Conservation (phyloP, 2,113 vertebrate species). For the Marmota flaviventris region DNA sequence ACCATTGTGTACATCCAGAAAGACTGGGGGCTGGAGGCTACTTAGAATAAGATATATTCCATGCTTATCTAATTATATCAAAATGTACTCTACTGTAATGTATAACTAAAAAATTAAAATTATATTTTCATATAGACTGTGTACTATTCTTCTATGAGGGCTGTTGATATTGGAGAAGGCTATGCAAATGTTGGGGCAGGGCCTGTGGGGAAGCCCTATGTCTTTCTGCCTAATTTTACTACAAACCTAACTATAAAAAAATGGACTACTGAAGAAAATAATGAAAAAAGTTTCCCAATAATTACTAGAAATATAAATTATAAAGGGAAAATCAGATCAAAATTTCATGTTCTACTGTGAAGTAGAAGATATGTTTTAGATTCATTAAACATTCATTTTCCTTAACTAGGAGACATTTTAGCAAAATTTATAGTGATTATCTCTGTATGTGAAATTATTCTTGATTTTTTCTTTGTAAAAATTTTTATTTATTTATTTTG, state of each 20-base stretch:
- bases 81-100: too few relatives aligned
- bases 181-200: too few relatives aligned
- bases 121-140: not conserved
- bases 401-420: not conserved
- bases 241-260: not conserved
- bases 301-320: not conserved
- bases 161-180: too few relatives aligned
- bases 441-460: not conserved
- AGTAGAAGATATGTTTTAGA: not conserved
- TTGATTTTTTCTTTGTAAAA: not conserved
- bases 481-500: too few relatives aligned
- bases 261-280: not conserved
- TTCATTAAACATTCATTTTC: not conserved
- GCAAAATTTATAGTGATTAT: not conserved
- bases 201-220: not conserved
- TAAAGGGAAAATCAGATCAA: not conserved
- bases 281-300: not conserved
- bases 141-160: too few relatives aligned
- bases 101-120: not conserved
- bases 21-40: too few relatives aligned
- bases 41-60: too few relatives aligned
- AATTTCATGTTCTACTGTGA: not conserved
- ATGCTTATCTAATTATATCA: too few relatives aligned
- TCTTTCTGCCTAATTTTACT: not conserved
- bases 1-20: too few relatives aligned